Conservation (phyloP, 2,113 vertebrate genomes). For the Mandrillus leucophaeus region DNA sequence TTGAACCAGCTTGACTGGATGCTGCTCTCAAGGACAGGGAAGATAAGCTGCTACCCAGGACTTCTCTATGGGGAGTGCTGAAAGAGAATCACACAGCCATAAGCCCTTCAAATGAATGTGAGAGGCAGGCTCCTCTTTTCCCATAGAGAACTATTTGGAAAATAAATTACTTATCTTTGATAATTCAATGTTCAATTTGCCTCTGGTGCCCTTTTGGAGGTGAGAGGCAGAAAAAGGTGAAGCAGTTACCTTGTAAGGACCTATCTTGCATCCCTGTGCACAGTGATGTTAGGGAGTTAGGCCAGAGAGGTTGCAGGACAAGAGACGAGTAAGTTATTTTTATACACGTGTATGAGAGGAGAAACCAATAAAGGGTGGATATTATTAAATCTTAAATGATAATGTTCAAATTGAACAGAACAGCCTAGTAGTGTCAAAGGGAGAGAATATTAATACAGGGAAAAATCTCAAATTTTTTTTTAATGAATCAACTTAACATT, state of each 20-base stretch:
- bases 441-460: not conserved
- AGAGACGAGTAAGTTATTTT: not conserved
- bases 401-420: not conserved
- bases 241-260: not conserved
- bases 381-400: not conserved
- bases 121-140: not conserved
- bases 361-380: not conserved
- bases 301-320: not conserved
- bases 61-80: not conserved
- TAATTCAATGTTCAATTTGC: slow-evolving; percentile 10
- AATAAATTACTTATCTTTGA: slow-evolving; percentile 36
- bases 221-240: not conserved
- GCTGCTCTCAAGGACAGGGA: not conserved
- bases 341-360: not conserved
- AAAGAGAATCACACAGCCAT: not conserved
- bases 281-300: not conserved
- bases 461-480: not conserved
- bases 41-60: not conserved
- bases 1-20: not conserved
- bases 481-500: not conserved
- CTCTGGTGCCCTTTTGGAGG: not conserved
- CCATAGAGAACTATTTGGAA: not conserved
- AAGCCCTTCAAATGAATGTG: not conserved
- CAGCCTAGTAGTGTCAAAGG: not conserved
- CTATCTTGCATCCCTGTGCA: not conserved